These are phyloP conservation scores for Latheticus oryzae DNA, from an alignment of 2,888 invertebrate species.

Conservation along the genomic window DNA sequence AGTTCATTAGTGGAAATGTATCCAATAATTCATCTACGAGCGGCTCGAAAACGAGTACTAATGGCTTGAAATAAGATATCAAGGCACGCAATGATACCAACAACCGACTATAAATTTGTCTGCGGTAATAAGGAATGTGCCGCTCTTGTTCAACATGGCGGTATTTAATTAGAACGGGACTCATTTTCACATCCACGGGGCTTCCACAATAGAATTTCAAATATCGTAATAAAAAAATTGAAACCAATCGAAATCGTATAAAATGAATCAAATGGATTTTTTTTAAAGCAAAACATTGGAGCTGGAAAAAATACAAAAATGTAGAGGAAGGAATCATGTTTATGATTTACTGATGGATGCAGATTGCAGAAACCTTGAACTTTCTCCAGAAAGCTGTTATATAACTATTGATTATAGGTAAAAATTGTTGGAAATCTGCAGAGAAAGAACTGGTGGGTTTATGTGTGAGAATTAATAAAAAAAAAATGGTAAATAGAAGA, in stretches of 20 bases:
- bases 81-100: conserved; percentile 65
- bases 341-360: too few relatives aligned
- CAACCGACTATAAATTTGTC: conserved; percentile 61
- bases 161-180: conserved; percentile 56
- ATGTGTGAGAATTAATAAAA: too few relatives aligned
- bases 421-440: too few relatives aligned
- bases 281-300: conserved; percentile 19
- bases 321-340: not conserved
- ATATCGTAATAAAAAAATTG: too few relatives aligned
- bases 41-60: conserved; percentile 61
- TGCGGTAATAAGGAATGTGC: conserved; percentile 59
- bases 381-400: too few relatives aligned
- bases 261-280: too few relatives aligned
- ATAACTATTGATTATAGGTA: too few relatives aligned
- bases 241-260: too few relatives aligned
- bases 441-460: too few relatives aligned
- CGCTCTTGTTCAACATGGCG: conserved; percentile 49
- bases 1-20: conserved; percentile 65
- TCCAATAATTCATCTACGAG: conserved; percentile 63
- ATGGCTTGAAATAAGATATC: conserved; percentile 67
- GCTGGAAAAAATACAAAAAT: conserved; percentile 1
- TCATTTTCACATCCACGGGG: conserved; percentile 47
- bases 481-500: too few relatives aligned
- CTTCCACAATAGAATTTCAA: too few relatives aligned
- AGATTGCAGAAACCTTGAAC: too few relatives aligned